Evolutionary conservation across 1,140 invertebrate genomes (phyloP).

Genomic region (Hestina assimilis): DNA sequence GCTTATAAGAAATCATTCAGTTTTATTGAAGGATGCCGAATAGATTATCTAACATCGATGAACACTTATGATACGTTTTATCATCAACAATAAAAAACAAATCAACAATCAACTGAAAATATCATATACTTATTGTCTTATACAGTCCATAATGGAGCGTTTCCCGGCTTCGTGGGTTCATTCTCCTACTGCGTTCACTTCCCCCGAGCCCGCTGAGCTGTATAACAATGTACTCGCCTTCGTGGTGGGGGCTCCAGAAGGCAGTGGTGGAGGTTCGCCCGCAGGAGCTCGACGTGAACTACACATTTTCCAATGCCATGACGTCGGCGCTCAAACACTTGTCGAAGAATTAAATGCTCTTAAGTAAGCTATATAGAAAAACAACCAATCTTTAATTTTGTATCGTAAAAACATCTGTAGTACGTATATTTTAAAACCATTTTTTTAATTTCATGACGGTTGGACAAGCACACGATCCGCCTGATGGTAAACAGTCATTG

Average conservation of each 20-base stretch:
- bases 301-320: slow-evolving; percentile 97
- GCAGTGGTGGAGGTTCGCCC: slow-evolving; percentile 50
- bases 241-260: slow-evolving; percentile 86
- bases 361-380: slow-evolving; percentile 47
- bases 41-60: no score
- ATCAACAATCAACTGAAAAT: background rate
- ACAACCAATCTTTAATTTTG: no score
- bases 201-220: slow-evolving; percentile 95
- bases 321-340: slow-evolving; percentile 77
- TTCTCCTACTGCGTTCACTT: slow-evolving; percentile 98
- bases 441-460: no score
- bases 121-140: background rate
- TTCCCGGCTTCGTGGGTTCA: slow-evolving; percentile 95
- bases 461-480: no score
- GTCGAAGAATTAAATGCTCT: slow-evolving; percentile 79
- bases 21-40: no score
- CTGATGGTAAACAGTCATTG: no score
- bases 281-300: slow-evolving; percentile 88
- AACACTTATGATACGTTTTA: no score
- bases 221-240: slow-evolving; percentile 99
- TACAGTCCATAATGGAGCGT: slow-evolving; percentile 95
- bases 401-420: no score
- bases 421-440: no score
- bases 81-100: no score
- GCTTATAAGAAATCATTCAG: no score